Percentiles rank a stretch among this genome's conserved stretches.
phyloP scores from a whole-genome alignment of 1,140 invertebrate species.

The Chionoecetes opilio region DNA sequence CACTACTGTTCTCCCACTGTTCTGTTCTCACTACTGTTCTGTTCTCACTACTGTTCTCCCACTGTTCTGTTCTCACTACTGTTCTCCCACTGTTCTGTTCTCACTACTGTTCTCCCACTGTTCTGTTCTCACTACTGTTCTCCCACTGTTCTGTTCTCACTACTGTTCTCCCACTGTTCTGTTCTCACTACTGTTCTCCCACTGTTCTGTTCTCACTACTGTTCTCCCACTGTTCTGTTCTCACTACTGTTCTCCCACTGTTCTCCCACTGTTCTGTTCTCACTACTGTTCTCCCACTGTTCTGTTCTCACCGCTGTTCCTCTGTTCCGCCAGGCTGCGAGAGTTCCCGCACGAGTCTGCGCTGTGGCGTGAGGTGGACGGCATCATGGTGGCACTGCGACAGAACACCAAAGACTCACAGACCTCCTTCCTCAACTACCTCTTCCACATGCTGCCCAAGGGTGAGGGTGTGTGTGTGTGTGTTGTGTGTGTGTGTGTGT shows the following conservation, averaged over 20 bases:
- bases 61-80: too few species aligned
- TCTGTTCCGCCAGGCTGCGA: conserved; percentile 84
- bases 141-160: background rate
- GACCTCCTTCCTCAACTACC: conserved; percentile 81
- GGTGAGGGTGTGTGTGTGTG: conserved; percentile 47
- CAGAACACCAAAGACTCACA: conserved; percentile 85
- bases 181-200: too few species aligned
- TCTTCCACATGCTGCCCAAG: conserved; percentile 82
- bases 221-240: too few species aligned
- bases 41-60: too few species aligned
- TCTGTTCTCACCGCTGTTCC: background rate
- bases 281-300: background rate
- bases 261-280: background rate
- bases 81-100: too few species aligned
- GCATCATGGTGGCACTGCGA: conserved; percentile 90
- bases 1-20: too few species aligned
- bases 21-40: too few species aligned
- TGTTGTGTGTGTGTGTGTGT: too few species aligned
- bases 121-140: background rate
- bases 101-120: too few species aligned
- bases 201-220: too few species aligned
- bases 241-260: too few species aligned
- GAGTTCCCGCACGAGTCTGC: conserved; percentile 87
- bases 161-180: too few species aligned
- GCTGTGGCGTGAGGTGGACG: conserved; percentile 92